Evolutionary conservation across 1,140 invertebrate genomes (phyloP), one percentile per base, ranked within the genome.

Genomic region (Lucilia cuprina): DNA sequence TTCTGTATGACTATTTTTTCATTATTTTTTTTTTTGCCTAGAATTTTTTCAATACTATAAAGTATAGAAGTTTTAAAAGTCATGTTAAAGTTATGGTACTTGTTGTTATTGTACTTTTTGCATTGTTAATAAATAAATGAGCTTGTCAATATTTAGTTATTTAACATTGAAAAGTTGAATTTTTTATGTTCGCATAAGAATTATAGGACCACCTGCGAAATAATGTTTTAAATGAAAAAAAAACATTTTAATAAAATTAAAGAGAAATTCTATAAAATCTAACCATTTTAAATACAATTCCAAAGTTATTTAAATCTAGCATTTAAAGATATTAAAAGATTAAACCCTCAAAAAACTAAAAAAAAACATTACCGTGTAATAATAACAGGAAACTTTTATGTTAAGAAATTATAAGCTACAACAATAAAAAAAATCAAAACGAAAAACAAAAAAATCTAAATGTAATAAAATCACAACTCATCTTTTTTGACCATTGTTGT

Each of bases 91-190:
- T 4, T 25, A 9, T 30, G 25, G 25, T 30, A 30, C 1, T 25
- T 30, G 74, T 25, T 25, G 74, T 75, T 12, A 25, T 35, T 75
- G 74, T 75, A 35, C 41, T 30, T 41, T 47, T 5, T 60, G 30
- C n/a, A 30, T 35, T 25, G 12, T 17, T 25, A 74, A 49, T 74
- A 84, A 41, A 83, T 84, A 84, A 84, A 84, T 84, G 74, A 84
- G 82, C 41, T 84, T 84, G 84, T 84, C 84, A 84, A 84, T 84
- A 84, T 84, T 84, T 83, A 49, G 9, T 65, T 35, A 34, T 30
- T 82, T 25, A 82, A 49, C 82, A 49, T 82, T 19, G 65, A 70
- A 70, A 70, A 25, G 65, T 70, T 70, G 65, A 70, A 19, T 70
- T 25, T 30, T 5, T 70, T 70, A 47, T 77, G 75, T 47, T 77